phyloP scores from a whole-genome alignment of 2,113 vertebrate genomes.

The Elanus axillaris region DNA sequence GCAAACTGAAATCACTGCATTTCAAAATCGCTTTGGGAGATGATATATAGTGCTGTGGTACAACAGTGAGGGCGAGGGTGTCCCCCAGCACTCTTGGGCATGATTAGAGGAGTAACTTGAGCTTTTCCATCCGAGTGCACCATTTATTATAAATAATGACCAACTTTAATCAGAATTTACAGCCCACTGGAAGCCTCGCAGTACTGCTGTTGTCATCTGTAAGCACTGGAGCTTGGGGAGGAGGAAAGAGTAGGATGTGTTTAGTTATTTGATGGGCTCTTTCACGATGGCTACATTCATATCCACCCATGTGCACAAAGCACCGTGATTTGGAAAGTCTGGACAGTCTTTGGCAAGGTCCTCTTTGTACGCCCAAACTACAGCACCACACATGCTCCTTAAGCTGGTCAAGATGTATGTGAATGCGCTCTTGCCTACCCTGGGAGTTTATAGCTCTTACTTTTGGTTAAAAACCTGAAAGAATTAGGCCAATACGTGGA shows the following conservation, averaged over 20 bases:
- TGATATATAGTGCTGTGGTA: background rate
- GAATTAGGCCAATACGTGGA: background rate
- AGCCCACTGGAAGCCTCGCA: background rate
- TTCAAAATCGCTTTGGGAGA: background rate
- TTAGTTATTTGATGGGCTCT: background rate
- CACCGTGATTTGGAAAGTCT: background rate
- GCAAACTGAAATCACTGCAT: background rate
- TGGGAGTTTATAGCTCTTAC: background rate
- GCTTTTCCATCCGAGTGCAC: background rate
- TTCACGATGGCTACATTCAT: accelerated
- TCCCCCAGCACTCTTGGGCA: background rate
- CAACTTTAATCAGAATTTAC: background rate
- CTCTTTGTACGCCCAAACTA: background rate
- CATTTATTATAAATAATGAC: background rate
- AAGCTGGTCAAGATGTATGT: background rate
- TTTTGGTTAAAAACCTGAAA: background rate
- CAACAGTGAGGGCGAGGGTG: background rate
- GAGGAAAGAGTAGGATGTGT: background rate
- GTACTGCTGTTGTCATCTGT: background rate
- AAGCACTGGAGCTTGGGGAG: background rate
- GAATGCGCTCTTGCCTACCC: background rate
- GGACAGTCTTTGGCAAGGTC: background rate
- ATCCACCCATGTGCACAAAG: background rate
- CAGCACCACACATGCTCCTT: background rate
- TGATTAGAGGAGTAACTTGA: background rate